These are phyloP conservation scores for Tineola bisselliella DNA, from an alignment of 2,888 invertebrate species.

Conservation along the genomic window DNA sequence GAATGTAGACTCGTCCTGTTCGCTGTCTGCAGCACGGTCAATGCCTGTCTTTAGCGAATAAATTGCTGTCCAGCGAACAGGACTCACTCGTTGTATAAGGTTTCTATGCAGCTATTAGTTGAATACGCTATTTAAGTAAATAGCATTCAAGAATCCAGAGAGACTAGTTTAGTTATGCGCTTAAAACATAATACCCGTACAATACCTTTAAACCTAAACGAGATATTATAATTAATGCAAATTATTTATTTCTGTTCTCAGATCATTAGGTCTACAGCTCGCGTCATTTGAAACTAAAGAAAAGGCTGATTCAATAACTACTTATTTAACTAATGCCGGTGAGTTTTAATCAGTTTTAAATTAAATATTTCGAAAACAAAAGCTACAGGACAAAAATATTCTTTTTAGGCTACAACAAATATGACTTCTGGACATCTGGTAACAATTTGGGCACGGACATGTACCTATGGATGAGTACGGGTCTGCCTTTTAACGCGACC, in stretches of 20 bases:
- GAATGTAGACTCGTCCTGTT: slow-evolving; percentile 45
- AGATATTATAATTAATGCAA: background rate
- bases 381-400: background rate
- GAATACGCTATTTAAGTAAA: slow-evolving; percentile 49
- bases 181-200: background rate
- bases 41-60: slow-evolving; percentile 54
- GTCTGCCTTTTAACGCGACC: slow-evolving; percentile 87
- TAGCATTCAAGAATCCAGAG: slow-evolving; percentile 32
- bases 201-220: background rate
- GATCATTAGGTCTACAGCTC: slow-evolving; percentile 84
- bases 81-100: slow-evolving; percentile 34
- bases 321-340: slow-evolving; percentile 84
- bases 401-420: slow-evolving; percentile 74
- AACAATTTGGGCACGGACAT: slow-evolving; percentile 87
- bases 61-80: slow-evolving; percentile 53
- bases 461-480: slow-evolving; percentile 91
- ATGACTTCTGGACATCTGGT: slow-evolving; percentile 90
- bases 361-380: background rate
- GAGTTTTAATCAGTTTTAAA: slow-evolving; percentile 19
- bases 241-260: slow-evolving; percentile 26
- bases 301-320: slow-evolving; percentile 85
- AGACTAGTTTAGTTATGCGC: slow-evolving; percentile 21
- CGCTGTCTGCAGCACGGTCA: slow-evolving; percentile 32
- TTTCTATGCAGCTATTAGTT: slow-evolving; percentile 41
- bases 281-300: slow-evolving; percentile 88